Evolutionary conservation across 2,113 vertebrate species (phyloP), one percentile per base, ranked within the genome.

Genomic region (Micronycteris hirsuta): DNA sequence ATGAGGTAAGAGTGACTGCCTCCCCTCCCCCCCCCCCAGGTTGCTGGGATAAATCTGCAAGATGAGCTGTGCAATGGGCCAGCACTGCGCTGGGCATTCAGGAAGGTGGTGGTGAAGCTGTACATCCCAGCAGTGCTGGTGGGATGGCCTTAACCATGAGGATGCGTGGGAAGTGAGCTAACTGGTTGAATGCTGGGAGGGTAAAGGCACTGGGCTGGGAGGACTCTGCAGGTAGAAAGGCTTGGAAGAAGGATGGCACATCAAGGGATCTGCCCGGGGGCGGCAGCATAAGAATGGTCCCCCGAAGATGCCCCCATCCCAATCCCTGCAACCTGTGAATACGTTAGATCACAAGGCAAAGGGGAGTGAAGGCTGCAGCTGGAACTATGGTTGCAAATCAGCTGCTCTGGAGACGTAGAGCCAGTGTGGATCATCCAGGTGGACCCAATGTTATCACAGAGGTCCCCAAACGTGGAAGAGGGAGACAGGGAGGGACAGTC

Each of bases 81-180:
- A 47, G 54, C 3, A 4, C 20, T 15, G 47, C 13, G 58, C 33
- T 11, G 5, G 84, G 45, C 5, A 22, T 3, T 11, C 4, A 3
- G 33, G 85, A 49, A 9, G 38, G 11, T 0, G 19, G 36, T 2
- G 52, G 67, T 16, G 38, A 54, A 9, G 70, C 38, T 17, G 0
- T 13, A 11, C 1, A 26, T 10, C 49, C 61, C 36, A 38, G 71
- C 4, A 43, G 63, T 2, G 4, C 20, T 7, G 3, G 22, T 0
- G 12, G 58, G 19, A 38, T 3, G 12, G 45, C 33, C 70, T 77
- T 14, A 9, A 85, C 31, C 4, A 2, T 0, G n/a, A 52, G 8
- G 3, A 20, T 7, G 45, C 19, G 15, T 0, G 24, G 33, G 24
- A 52, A 68, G 47, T 16, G 36, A 91, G 56, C 49, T 22, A 56